Evolutionary conservation across 1,140 invertebrate species (phyloP), one percentile per base, ranked within the genome.

Genomic region (Cyclargus thomasi): DNA sequence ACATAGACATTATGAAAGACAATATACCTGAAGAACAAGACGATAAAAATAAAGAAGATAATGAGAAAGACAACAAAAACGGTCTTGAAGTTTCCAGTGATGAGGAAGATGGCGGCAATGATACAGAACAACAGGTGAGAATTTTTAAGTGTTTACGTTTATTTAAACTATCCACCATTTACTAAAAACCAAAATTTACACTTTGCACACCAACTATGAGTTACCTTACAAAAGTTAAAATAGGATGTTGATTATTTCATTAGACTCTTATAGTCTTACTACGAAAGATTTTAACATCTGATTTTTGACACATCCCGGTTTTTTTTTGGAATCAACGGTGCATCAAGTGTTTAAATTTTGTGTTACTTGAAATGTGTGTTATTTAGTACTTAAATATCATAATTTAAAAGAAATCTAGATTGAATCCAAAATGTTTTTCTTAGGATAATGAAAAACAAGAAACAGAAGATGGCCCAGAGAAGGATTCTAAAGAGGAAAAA

Each of bases 1-100:
- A 97, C 80, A 95, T 96, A 69, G 95, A 96, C 77, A 91, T 92
- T 22, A 95, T 95, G 93, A 96, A 96, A 77, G 91, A 92, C 57
- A 87, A 83, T 67, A 79, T 84, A n/a, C 73, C 80, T 17, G 89
- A 92, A 22, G 86, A 92, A 67, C 72, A 83, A 22, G 73, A 74
- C 62, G 23, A 86, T 62, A 72, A 91, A 69, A 76, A 80, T 62
- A 82, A 92, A 65, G 77, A 88, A 65, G 72, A 89, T 53, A 75
- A 78, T 72, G 71, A 87, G 47, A 76, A 82, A 74, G 83, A 90
- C 7, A 87, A 92, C n/a, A 90, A 91, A 23, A 79, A 91, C 67
- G 78, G 85, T 3, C 79, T 92, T 47, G 85, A 84, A 68, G 90
- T 88, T 6, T 90, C 90, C 1, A 90, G 92, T 69, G 88, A 92